Percentiles rank a stretch among this genome's conserved stretches.
These are phyloP conservation scores for Bradynema listronoti DNA, from an alignment of 1,140 invertebrate genomes.

Conservation along the genomic window DNA sequence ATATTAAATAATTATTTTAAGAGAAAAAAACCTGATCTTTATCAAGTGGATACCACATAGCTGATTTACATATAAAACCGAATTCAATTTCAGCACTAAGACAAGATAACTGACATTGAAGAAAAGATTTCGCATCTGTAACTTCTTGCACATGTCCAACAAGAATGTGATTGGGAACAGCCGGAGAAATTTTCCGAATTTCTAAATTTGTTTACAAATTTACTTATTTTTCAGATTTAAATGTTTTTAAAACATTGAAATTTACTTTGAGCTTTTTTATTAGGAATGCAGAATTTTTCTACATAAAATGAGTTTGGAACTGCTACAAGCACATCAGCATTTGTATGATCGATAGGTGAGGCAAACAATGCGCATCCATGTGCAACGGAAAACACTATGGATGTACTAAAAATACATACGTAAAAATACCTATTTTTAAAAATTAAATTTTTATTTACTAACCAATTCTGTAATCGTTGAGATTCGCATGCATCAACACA, in stretches of 20 bases:
- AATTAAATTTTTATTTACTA: constrained; percentile 16
- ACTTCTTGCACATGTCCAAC: constrained; percentile 35
- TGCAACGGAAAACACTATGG: constrained; percentile 16
- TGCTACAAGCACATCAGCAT: constrained; percentile 3
- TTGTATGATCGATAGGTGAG: constrained; percentile 11
- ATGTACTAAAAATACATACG: constrained; percentile 6
- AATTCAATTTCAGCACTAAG: constrained; percentile 13
- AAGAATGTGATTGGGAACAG: constrained; percentile 20
- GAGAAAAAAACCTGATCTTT: constrained; percentile 21
- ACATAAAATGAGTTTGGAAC: constrained; percentile 7
- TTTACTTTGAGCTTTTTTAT: constrained; percentile 1
- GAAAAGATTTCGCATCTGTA: constrained; percentile 16
- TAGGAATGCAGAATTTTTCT: constrained; percentile 10
- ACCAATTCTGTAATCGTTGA: constrained; percentile 1
- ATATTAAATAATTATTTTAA: too few species aligned
- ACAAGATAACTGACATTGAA: constrained; percentile 22
- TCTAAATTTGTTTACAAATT: background rate
- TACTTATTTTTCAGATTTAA: too few species aligned
- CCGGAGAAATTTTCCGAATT: constrained; percentile 7
- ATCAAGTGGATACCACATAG: constrained; percentile 26
- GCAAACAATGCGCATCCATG: constrained; percentile 14
- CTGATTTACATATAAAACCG: constrained; percentile 23
- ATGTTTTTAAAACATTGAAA: background rate
- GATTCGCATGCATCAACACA: constrained; percentile 21
- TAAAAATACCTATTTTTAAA: constrained; percentile 8